Evolutionary conservation across 1,140 invertebrate genomes (phyloP), one percentile per base, ranked within the genome.

Genomic region (Lanistes nyassanus): DNA sequence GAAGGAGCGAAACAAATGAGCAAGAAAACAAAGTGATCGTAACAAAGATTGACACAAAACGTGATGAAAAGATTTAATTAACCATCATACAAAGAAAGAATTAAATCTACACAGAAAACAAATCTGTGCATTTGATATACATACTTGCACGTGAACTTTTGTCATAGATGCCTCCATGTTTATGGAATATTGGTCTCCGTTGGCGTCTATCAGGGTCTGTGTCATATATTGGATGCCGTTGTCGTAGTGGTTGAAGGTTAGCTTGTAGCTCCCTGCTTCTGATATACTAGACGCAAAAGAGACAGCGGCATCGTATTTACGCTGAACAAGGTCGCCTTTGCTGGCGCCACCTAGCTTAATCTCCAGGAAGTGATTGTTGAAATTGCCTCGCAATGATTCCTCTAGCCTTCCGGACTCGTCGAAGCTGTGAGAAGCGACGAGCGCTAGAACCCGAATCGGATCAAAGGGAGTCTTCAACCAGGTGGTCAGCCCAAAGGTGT

Each of bases 241-340:
- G 56, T 75, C 70, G 26, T 51, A 64, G 36, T 78, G 73, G 37
- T 62, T 71, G 31, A 78, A 42, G 34, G 36, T 64, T 16, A 78
- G 37, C 9, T 62, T 42, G 26, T 70, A 36, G 47, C 56, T 65
- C 47, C 47, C 21, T 0, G 23, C 56, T 5, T 68, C n/a, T 7
- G 66, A 62, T 23, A 70, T 19, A 23, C 62, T 60, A 19, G 76
- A 78, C 29, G 36, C 64, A 3, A 78, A 42, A 26, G 53, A 62
- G 0, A 60, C 34, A 23, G 66, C 31, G 3, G 16, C 72, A 19
- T 55, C 47, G 39, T 75, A n/a, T 9, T 51, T 19, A 21, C 73
- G 55, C 34, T 29, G n/a, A 19, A 72, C 36, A n/a, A 58, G 21
- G 23, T 72, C 53, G 16, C 70, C 47, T n/a, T 39, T 72, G 31